These are phyloP conservation scores for Pelecanus crispus DNA, from an alignment of 2,113 vertebrate genomes.

Conservation along the genomic window DNA sequence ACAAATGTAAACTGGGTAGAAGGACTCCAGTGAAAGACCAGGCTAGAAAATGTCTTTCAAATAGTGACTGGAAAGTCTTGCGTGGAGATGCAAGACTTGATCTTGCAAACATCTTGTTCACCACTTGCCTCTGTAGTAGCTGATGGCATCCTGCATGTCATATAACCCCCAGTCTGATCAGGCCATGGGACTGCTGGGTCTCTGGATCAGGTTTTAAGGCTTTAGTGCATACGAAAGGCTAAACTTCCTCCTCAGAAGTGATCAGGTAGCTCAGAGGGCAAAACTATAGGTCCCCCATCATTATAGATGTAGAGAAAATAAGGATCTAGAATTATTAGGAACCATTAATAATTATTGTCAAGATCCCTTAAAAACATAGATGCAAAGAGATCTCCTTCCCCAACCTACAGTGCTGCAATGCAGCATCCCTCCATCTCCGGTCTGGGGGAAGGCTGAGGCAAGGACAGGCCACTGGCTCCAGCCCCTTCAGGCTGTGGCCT, in stretches of 20 bases:
- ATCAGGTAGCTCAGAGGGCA: neutral
- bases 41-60: neutral
- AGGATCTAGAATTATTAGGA: neutral
- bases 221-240: neutral
- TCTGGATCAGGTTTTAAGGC: neutral
- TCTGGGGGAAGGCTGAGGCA: neutral
- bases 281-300: neutral
- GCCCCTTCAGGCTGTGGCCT: neutral
- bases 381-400: neutral
- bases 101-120: neutral
- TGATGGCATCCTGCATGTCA: neutral
- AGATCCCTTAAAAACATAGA: neutral
- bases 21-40: neutral
- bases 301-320: neutral
- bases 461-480: neutral
- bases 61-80: neutral
- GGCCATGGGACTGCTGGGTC: no score
- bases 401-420: neutral
- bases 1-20: neutral
- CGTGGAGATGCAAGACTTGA: neutral
- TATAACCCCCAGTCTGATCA: neutral
- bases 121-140: neutral
- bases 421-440: neutral
- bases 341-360: neutral
- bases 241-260: neutral